phyloP scores from a whole-genome alignment of 2,888 invertebrate species.

The Drosophila kuntzei region DNA sequence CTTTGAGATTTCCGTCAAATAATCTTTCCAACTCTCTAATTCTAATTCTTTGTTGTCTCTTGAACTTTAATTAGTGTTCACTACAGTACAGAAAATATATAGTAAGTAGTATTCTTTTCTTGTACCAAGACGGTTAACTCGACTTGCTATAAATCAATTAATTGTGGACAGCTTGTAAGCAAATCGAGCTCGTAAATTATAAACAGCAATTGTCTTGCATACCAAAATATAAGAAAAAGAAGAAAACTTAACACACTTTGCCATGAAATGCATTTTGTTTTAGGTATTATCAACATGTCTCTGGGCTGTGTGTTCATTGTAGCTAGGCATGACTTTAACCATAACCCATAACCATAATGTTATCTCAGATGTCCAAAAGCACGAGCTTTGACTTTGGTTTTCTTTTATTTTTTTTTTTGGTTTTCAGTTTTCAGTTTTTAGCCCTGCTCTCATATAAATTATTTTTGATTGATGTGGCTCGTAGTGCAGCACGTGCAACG shows the following conservation, averaged over 20 bases:
- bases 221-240: conserved; percentile 27
- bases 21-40: neutral
- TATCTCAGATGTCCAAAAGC: conserved; percentile 67
- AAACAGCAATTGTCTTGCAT: conserved; percentile 59
- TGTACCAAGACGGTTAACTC: conserved; percentile 29
- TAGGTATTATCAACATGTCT: conserved; percentile 54
- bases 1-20: neutral
- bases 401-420: conserved; percentile 15
- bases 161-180: conserved; percentile 63
- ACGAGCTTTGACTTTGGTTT: conserved; percentile 44
- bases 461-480: conserved; percentile 76
- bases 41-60: neutral
- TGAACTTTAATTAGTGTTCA: neutral
- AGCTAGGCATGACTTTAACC: conserved; percentile 50
- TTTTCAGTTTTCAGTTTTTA: conserved; percentile 11
- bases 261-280: conserved; percentile 60
- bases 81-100: no score
- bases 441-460: conserved; percentile 75
- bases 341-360: conserved; percentile 46
- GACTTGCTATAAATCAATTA: conserved; percentile 71
- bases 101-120: neutral
- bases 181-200: conserved; percentile 75
- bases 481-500: conserved; percentile 69
- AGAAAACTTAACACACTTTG: conserved; percentile 20
- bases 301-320: conserved; percentile 35